These are phyloP conservation scores for Drosophila pseudoananassae DNA, from an alignment of 1,140 invertebrate genomes.

Conservation along the genomic window DNA sequence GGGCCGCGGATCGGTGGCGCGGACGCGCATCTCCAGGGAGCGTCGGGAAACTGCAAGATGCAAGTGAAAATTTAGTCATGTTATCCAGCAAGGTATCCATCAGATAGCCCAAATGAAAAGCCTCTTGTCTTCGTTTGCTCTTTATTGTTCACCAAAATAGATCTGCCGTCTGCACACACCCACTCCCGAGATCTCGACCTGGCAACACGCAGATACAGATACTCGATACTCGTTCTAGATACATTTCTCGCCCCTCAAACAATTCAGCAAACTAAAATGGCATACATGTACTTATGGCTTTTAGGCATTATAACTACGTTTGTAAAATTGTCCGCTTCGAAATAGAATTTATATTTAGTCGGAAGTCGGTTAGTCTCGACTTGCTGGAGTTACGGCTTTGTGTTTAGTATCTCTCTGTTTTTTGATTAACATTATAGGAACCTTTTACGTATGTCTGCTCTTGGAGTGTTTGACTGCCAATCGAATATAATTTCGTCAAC, in stretches of 20 bases:
- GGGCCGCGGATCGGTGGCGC: slow-evolving; percentile 94
- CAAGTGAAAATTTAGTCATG: slow-evolving; percentile 2
- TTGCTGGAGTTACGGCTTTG: slow-evolving; percentile 41
- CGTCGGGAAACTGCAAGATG: slow-evolving; percentile 87
- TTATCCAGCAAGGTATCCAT: background rate
- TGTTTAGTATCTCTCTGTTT: slow-evolving; percentile 24
- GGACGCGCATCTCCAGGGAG: slow-evolving; percentile 92
- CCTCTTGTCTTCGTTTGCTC: slow-evolving; percentile 67
- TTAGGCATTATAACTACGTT: slow-evolving; percentile 64
- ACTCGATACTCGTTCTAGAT: slow-evolving; percentile 28
- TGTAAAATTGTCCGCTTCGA: slow-evolving; percentile 78
- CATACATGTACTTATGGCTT: slow-evolving; percentile 44
- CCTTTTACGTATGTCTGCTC: slow-evolving; percentile 78
- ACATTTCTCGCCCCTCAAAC: slow-evolving; percentile 48
- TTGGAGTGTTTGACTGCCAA: slow-evolving; percentile 41
- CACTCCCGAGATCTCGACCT: slow-evolving; percentile 8
- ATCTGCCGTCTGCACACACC: slow-evolving; percentile 62
- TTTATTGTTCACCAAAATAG: slow-evolving; percentile 81
- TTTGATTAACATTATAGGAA: slow-evolving; percentile 83
- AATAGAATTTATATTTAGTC: slow-evolving; percentile 55
- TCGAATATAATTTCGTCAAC: slow-evolving; percentile 37
- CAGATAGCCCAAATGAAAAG: slow-evolving; percentile 12
- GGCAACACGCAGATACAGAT: slow-evolving; percentile 63
- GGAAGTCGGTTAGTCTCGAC: slow-evolving; percentile 28
- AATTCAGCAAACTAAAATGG: slow-evolving; percentile 72